Conservation (phyloP, 2,113 vertebrate species). For the Equus quagga region DNA sequence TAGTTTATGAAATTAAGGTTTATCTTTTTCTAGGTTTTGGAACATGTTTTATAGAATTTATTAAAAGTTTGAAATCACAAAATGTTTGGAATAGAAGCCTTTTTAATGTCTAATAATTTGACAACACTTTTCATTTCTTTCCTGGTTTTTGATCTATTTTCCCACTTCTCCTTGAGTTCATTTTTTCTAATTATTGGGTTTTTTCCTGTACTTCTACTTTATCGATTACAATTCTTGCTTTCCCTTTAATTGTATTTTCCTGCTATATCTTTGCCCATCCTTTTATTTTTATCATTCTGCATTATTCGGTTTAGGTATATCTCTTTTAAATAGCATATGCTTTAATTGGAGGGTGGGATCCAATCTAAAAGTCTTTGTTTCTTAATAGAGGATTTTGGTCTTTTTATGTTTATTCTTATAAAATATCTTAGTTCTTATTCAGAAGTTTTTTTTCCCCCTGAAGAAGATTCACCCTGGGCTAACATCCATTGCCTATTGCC, state of each 20-base stretch:
- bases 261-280: background rate
- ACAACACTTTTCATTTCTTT: background rate
- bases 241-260: background rate
- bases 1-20: background rate
- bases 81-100: background rate
- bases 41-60: background rate
- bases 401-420: background rate
- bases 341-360: background rate
- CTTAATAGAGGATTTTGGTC: background rate
- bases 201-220: background rate
- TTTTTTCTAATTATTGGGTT: background rate
- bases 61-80: conserved; percentile 14
- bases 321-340: background rate
- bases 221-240: background rate
- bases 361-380: background rate
- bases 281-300: background rate
- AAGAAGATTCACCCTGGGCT: too few relatives aligned
- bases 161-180: background rate
- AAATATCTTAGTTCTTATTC: background rate
- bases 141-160: background rate
- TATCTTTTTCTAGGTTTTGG: background rate
- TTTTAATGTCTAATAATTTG: background rate
- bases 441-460: too few relatives aligned
- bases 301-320: background rate
- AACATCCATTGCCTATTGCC: too few relatives aligned